A percentile compares a stretch with the other conserved stretches of the same genome.
phyloP scores from a whole-genome alignment of 1,140 invertebrate species.

The Lasioglossum albipes region DNA sequence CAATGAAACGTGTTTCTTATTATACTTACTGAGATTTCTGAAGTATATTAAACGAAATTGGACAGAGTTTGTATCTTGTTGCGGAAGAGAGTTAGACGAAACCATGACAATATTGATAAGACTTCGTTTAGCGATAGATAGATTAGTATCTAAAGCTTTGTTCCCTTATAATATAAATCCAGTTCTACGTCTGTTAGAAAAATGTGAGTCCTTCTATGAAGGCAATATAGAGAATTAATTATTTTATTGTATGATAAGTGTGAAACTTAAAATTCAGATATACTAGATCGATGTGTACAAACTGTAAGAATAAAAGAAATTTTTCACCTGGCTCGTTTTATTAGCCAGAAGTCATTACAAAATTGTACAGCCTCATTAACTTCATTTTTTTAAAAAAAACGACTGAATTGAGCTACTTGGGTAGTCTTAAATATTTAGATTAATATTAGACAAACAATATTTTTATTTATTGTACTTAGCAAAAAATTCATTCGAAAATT shows the following conservation, averaged over 20 bases:
- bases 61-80: conserved; percentile 89
- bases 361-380: conserved; percentile 48
- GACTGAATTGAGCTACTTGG: conserved; percentile 39
- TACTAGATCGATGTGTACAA: conserved; percentile 47
- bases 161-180: conserved; percentile 96
- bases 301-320: conserved; percentile 36
- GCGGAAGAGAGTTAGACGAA: conserved; percentile 88
- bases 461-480: conserved; percentile 59
- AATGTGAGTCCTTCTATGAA: conserved; percentile 92
- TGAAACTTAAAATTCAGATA: conserved; percentile 27
- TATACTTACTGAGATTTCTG: conserved; percentile 91
- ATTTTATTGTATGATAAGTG: conserved; percentile 34
- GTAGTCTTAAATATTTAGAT: conserved; percentile 23
- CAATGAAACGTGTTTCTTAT: conserved; percentile 94
- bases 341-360: conserved; percentile 46
- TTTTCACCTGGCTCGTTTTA: conserved; percentile 31
- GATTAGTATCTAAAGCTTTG: conserved; percentile 89
- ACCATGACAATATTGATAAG: conserved; percentile 92
- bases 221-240: conserved; percentile 82
- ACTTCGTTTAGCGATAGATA: conserved; percentile 88
- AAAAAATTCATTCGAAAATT: conserved; percentile 42
- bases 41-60: conserved; percentile 92
- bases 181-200: conserved; percentile 89
- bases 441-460: conserved; percentile 32
- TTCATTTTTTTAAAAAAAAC: conserved; percentile 35